Conservation (phyloP, 2,888 invertebrate genomes). For the Hirtodrosophila alboralis region DNA sequence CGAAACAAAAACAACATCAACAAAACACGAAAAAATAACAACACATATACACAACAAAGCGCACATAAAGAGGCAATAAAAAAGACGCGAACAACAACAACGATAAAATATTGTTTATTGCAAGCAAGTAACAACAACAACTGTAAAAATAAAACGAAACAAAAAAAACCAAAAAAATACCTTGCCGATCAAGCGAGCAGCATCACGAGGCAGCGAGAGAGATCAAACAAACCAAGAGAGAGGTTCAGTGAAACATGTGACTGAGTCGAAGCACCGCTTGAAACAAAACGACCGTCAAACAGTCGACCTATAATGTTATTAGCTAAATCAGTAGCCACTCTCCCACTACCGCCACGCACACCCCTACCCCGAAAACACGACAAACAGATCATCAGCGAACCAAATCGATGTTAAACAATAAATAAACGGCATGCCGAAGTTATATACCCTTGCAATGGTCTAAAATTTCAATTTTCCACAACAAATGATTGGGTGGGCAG, state of each 20-base stretch:
- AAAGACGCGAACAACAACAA: constrained; percentile 59
- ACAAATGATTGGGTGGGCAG: no score
- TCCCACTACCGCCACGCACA: neutral
- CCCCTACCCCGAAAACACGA: neutral
- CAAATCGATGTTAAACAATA: constrained; percentile 46
- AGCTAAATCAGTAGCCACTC: constrained; percentile 53
- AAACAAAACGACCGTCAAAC: constrained; percentile 31
- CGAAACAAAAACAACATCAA: constrained; percentile 23
- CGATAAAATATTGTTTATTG: constrained; percentile 64
- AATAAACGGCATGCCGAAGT: no score
- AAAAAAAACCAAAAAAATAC: constrained; percentile 52
- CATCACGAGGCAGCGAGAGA: constrained; percentile 21
- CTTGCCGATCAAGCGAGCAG: constrained; percentile 44
- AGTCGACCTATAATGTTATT: constrained; percentile 56
- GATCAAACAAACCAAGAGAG: constrained; percentile 19
- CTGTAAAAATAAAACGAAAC: constrained; percentile 25
- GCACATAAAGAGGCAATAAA: constrained; percentile 62
- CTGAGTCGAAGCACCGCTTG: constrained; percentile 16
- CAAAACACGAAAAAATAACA: constrained; percentile 29
- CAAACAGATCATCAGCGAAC: constrained; percentile 53
- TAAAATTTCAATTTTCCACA: no score
- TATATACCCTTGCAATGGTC: no score
- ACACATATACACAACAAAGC: constrained; percentile 26
- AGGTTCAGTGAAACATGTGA: constrained; percentile 32
- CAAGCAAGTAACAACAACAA: constrained; percentile 32